These are phyloP conservation scores for Battus philenor DNA, from an alignment of 1,140 invertebrate genomes.

Conservation along the genomic window DNA sequence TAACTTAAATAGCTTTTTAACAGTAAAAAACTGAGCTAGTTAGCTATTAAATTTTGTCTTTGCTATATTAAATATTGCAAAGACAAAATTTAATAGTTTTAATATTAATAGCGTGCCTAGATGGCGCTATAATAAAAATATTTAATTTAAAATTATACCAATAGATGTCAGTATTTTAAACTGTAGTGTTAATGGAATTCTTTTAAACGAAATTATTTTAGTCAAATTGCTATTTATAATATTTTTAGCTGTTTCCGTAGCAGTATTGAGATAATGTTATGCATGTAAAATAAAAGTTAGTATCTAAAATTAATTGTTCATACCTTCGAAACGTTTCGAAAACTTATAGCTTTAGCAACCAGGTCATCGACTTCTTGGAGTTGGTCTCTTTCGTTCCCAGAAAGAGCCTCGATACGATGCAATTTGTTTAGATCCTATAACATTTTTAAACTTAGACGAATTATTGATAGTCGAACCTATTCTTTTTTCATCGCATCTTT, in stretches of 20 bases:
- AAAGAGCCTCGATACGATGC: conserved; percentile 29
- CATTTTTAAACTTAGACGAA: conserved; percentile 10
- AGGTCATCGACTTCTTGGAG: conserved; percentile 60
- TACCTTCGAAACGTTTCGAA: conserved; percentile 53
- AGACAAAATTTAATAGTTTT: neutral
- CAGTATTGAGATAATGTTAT: too few species aligned
- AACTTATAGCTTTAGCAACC: conserved; percentile 53
- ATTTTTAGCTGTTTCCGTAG: too few species aligned
- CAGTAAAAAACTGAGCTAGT: neutral
- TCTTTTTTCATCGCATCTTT: too few species aligned
- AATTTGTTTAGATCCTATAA: conserved; percentile 39
- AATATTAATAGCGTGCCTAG: neutral
- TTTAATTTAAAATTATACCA: neutral
- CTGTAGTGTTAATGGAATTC: too few species aligned
- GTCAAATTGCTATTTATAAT: too few species aligned
- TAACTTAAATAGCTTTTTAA: neutral
- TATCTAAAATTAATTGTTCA: too few species aligned
- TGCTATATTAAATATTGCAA: neutral
- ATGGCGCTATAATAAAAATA: neutral
- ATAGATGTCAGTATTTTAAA: too few species aligned
- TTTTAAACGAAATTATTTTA: too few species aligned
- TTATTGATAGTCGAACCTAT: too few species aligned
- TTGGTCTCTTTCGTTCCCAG: conserved; percentile 35
- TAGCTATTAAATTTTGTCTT: too few species aligned
- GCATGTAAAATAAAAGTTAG: too few species aligned